Percentiles rank a stretch among this genome's conserved stretches.
These are phyloP conservation scores for Empis livida DNA, from an alignment of 2,888 invertebrate genomes.

Conservation along the genomic window DNA sequence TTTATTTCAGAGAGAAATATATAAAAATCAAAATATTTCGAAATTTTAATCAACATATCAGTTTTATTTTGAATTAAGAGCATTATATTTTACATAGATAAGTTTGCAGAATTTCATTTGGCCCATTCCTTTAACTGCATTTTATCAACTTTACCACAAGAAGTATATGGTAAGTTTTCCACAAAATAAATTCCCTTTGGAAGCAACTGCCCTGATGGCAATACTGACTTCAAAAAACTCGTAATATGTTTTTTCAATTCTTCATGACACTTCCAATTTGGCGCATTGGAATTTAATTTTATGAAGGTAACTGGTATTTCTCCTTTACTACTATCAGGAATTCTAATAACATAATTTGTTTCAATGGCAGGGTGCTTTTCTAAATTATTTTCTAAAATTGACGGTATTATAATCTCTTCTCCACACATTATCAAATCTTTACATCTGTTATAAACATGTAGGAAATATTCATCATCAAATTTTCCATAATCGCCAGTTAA, in stretches of 20 bases:
- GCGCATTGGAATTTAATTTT: too few relatives aligned
- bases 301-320: constrained; percentile 2
- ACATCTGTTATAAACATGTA: neutral
- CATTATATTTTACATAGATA: too few relatives aligned
- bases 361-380: neutral
- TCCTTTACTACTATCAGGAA: constrained; percentile 2
- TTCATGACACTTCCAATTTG: neutral
- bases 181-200: constrained; percentile 1
- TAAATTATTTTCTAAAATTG: too few relatives aligned
- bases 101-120: too few relatives aligned
- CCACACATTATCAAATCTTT: neutral
- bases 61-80: too few relatives aligned
- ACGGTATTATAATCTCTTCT: neutral
- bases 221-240: neutral
- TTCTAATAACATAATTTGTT: constrained; percentile 3
- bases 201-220: neutral
- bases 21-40: too few relatives aligned
- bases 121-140: neutral
- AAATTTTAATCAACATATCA: too few relatives aligned
- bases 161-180: constrained; percentile 1
- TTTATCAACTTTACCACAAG: neutral
- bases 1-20: too few relatives aligned
- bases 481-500: constrained; percentile 2
- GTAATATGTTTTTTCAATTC: neutral
- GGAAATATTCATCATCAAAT: constrained; percentile 1